phyloP scores from a whole-genome alignment of 2,888 invertebrate genomes.

The Dendrolimus pini region DNA sequence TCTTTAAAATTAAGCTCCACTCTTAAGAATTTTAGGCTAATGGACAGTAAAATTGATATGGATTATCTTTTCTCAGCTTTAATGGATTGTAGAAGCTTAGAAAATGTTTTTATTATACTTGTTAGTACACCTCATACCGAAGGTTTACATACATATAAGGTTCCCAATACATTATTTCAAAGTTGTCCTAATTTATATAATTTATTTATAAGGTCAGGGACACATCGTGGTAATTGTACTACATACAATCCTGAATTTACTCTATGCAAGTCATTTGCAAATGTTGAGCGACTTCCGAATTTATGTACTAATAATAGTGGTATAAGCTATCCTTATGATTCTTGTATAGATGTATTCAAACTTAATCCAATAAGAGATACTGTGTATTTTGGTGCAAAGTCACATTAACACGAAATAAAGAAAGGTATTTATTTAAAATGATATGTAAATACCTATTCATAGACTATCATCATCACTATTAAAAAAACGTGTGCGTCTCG shows the following conservation, averaged over 20 bases:
- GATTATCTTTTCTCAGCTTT: slow-evolving; percentile 35
- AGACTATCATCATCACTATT: too few relatives aligned
- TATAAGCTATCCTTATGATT: slow-evolving; percentile 30
- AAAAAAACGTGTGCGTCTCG: too few relatives aligned
- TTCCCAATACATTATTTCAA: slow-evolving; percentile 28
- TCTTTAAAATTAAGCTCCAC: too few relatives aligned
- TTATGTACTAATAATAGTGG: slow-evolving; percentile 26
- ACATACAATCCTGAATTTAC: too few relatives aligned
- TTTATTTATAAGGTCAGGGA: slow-evolving; percentile 25
- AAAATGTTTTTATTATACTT: slow-evolving; percentile 49
- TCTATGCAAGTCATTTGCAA: too few relatives aligned
- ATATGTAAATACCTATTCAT: slow-evolving; percentile 19
- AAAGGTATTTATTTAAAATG: too few relatives aligned
- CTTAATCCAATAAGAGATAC: slow-evolving; percentile 31
- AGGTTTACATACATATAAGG: too few relatives aligned
- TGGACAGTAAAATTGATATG: too few relatives aligned
- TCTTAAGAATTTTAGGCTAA: too few relatives aligned
- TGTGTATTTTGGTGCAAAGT: too few relatives aligned
- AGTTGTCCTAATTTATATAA: slow-evolving; percentile 45
- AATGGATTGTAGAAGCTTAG: slow-evolving; percentile 41
- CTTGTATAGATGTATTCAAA: slow-evolving; percentile 42
- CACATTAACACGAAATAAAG: too few relatives aligned
- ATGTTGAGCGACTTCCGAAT: slow-evolving; percentile 4
- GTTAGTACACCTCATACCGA: slow-evolving; percentile 10
- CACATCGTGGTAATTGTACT: too few relatives aligned